Percentiles rank a stretch among this genome's conserved stretches.
phyloP scores from a whole-genome alignment of 2,888 invertebrate species.

The Eledone cirrhosa region DNA sequence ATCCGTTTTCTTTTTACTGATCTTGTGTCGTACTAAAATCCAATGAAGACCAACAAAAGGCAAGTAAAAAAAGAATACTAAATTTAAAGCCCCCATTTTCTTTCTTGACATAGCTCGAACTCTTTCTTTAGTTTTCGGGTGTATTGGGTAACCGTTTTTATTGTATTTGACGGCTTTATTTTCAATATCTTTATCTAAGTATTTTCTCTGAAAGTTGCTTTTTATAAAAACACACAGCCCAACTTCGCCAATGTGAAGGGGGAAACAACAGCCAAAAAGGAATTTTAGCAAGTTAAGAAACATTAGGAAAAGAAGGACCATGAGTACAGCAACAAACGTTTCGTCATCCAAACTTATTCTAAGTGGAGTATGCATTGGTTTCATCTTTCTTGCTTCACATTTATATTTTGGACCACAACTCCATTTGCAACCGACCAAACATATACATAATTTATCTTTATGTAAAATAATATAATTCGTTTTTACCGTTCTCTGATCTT shows the following conservation, averaged over 20 bases:
- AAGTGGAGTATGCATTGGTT: too few species aligned
- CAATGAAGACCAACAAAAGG: not conserved
- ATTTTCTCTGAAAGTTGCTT: not conserved
- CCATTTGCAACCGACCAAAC: not conserved
- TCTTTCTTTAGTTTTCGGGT: not conserved
- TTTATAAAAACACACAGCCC: slow-evolving; percentile 5
- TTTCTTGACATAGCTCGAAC: not conserved
- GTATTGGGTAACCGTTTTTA: not conserved
- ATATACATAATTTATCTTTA: not conserved
- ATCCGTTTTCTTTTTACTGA: too few species aligned
- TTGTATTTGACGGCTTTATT: not conserved
- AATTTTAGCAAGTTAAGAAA: not conserved
- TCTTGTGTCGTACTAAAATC: not conserved
- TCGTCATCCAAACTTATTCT: too few species aligned
- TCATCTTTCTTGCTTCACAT: not conserved
- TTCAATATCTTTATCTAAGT: not conserved
- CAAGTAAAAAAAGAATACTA: not conserved
- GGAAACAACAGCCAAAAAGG: not conserved
- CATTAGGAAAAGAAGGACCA: not conserved
- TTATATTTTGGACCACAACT: not conserved
- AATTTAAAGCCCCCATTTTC: not conserved
- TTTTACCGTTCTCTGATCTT: not conserved
- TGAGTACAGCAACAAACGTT: not conserved
- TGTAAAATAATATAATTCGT: not conserved
- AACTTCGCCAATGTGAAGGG: not conserved